A percentile compares a stretch with the other conserved stretches of the same genome.
These are phyloP conservation scores for Lepus europaeus DNA, from an alignment of 2,113 vertebrate species.

Conservation along the genomic window DNA sequence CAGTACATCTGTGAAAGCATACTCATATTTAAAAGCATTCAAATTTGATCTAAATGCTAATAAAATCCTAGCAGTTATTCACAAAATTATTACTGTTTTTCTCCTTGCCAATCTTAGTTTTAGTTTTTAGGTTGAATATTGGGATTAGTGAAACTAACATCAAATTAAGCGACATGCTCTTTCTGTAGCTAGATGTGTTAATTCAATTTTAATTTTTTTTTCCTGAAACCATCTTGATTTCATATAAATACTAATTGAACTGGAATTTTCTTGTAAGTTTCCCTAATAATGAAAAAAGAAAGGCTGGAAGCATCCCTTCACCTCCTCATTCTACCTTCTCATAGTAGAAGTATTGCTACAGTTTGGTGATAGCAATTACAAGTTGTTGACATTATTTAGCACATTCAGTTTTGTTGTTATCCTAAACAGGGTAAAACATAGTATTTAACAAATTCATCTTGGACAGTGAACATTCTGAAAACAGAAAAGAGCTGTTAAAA, in stretches of 20 bases:
- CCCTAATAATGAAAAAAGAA: not conserved
- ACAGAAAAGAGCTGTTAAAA: not conserved
- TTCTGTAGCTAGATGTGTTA: slow-evolving; percentile 31
- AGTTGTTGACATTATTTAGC: not conserved
- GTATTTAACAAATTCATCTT: slow-evolving; percentile 53
- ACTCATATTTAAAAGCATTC: slow-evolving; percentile 34
- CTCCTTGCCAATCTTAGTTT: slow-evolving; percentile 26
- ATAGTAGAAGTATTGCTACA: not conserved
- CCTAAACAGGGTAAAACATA: slow-evolving; percentile 28
- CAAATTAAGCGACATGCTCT: slow-evolving; percentile 16
- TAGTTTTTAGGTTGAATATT: slow-evolving; percentile 62
- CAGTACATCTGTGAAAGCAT: not conserved
- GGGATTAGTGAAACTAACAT: slow-evolving; percentile 50
- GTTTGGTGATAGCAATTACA: not conserved
- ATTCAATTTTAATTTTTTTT: slow-evolving; percentile 67
- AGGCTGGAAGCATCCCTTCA: not conserved
- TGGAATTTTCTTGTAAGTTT: slow-evolving; percentile 30
- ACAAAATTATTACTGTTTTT: slow-evolving; percentile 26
- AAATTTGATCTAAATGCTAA: not conserved
- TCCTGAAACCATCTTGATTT: slow-evolving; percentile 39
- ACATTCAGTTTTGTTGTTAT: slow-evolving; percentile 13
- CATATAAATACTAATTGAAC: slow-evolving; percentile 40
- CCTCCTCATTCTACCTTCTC: not conserved
- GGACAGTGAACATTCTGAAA: slow-evolving; percentile 26
- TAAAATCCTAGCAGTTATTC: not conserved